Evolutionary conservation across 1,140 invertebrate species (phyloP), one percentile per base, ranked within the genome.

Genomic region (Panonychus citri): DNA sequence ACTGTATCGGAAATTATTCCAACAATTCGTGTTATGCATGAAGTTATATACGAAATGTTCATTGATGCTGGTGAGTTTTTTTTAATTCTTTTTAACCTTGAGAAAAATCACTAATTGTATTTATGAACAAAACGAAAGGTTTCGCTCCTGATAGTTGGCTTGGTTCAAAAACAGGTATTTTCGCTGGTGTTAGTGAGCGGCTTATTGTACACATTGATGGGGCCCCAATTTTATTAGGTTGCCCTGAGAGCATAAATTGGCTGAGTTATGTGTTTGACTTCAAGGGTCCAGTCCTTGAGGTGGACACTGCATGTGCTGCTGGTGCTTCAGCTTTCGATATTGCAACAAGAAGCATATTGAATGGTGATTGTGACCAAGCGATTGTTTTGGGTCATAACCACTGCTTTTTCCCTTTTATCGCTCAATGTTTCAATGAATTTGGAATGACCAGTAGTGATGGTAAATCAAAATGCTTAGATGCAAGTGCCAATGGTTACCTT

Each of bases 301-400:
- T 95, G 3, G 90, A 96, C 69, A 93, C 90, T 8, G 91, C 90
- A 0, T 96, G 91, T 69, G 93, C 88, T 17, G 43, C 15, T 21
- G 24, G 52, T 46, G 67, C 93, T 65, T 79, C 83, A 65, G 89
- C 85, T 3, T 68, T 96, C 10, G 30, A 55, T 59, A 66, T 90
- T 64, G 91, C 89, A 13, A 73, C 86, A 21, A 68, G 70, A 12
- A 81, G 85, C 21, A 24, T 50, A 3, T 3, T 3, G 24, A 24
- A 13, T 25, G 48, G 48, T 10, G 48, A 50, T n/a, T 25, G 21
- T 50, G 15, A 13, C 26, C 26, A 25, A 25, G 48, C 48, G 3
- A 25, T 50, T 15, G 48, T 50, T 24, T 13, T 21, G 3, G 48
- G 48, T 25, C 13, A 15, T 12, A n/a, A 24, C 24, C 15, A n/a